Evolutionary conservation across 1,140 invertebrate genomes (phyloP).

Genomic region (Ceratina calcarata): DNA sequence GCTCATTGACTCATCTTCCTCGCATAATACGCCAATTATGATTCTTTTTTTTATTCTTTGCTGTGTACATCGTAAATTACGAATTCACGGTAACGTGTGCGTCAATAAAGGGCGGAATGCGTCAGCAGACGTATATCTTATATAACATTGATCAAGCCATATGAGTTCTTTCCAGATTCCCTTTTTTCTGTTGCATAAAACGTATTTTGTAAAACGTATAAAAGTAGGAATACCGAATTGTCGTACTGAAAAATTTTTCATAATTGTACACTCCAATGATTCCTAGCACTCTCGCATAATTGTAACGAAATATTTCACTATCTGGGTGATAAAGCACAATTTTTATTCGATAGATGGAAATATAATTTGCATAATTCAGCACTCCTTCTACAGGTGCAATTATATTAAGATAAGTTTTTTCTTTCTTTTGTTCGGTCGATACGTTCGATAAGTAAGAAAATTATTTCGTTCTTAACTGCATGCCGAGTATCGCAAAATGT

Average conservation of each 20-base stretch:
- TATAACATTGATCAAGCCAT: too few species aligned
- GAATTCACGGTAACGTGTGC: conserved; percentile 34
- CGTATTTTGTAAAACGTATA: conserved; percentile 19
- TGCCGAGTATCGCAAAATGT: conserved; percentile 2
- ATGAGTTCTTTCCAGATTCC: background rate
- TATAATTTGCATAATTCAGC: conserved; percentile 27
- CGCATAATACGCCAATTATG: conserved; percentile 33
- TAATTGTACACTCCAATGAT: conserved; percentile 1
- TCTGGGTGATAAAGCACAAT: conserved; percentile 18
- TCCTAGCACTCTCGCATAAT: background rate
- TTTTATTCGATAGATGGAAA: conserved; percentile 20
- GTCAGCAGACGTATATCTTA: conserved; percentile 11
- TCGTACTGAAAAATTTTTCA: background rate
- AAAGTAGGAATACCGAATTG: conserved; percentile 16
- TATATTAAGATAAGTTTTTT: conserved; percentile 11
- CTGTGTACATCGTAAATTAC: conserved; percentile 25
- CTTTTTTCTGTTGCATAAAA: conserved; percentile 20
- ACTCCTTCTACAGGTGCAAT: conserved; percentile 42
- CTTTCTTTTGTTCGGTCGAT: background rate
- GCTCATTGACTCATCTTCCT: conserved; percentile 37
- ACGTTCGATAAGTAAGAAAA: background rate
- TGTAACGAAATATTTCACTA: conserved; percentile 3
- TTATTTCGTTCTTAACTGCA: background rate
- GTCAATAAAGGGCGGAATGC: conserved; percentile 24
- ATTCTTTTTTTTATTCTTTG: conserved; percentile 30